A percentile compares a stretch with the other conserved stretches of the same genome.
These are phyloP conservation scores for Argyrosomus japonicus DNA, from an alignment of 2,113 vertebrate genomes.

Conservation along the genomic window DNA sequence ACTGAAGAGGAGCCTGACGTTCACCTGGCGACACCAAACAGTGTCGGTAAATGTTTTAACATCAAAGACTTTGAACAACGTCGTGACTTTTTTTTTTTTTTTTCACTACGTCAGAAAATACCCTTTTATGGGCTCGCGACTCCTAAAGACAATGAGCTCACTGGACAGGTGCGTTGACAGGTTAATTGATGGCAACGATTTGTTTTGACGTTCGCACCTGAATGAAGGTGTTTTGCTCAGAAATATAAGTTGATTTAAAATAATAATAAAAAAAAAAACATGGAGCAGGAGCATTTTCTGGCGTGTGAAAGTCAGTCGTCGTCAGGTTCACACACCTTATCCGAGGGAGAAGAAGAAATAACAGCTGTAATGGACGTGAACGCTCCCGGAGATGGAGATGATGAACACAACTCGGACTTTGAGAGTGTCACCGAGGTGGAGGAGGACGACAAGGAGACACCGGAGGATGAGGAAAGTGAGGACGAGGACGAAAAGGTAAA, in stretches of 20 bases:
- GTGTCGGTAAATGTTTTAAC: not conserved
- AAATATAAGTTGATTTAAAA: too few relatives aligned
- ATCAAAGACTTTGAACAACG: not conserved
- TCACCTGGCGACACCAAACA: fast-evolving
- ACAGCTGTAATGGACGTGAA: not conserved
- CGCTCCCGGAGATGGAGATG: conserved; percentile 8
- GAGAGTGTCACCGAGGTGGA: conserved; percentile 1
- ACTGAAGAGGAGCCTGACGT: not conserved
- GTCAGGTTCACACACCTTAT: conserved; percentile 62
- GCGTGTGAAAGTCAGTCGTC: conserved; percentile 44
- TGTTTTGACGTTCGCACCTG: not conserved
- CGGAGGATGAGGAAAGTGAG: conserved; percentile 43
- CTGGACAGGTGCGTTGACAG: conserved; percentile 58
- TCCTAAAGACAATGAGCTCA: conserved; percentile 15
- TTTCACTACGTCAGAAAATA: not conserved
- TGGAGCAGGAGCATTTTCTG: conserved; percentile 38
- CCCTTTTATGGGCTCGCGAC: not conserved
- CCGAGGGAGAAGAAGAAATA: conserved; percentile 53
- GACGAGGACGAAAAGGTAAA: conserved; percentile 78
- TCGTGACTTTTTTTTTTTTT: conserved; percentile 40
- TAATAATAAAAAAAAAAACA: not conserved
- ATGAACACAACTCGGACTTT: not conserved
- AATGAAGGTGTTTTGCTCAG: not conserved
- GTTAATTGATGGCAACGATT: conserved; percentile 34
- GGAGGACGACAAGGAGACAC: conserved; percentile 6